Evolutionary conservation across 1,140 invertebrate species (phyloP), one percentile per base, ranked within the genome.

Genomic region (Mamestra configurata): DNA sequence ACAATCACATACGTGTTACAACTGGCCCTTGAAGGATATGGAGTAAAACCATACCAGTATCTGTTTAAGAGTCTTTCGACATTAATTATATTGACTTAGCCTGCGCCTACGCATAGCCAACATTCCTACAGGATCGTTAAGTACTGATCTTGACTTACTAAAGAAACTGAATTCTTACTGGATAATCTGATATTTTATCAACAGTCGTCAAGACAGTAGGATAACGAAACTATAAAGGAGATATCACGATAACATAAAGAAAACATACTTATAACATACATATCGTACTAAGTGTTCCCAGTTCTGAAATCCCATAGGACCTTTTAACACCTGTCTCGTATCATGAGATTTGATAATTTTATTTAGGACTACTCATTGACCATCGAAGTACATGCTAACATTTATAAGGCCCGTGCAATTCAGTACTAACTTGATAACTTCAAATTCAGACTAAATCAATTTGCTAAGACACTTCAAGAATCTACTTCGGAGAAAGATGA

Each of bases 321-420:
- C 10, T 53, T 53, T 53, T 51, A 20, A 18, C 10, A 37, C 13
- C 46, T 49, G 46, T 49, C n/a, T 49, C 49, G 18, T 18, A 18
- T 18, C 18, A 22, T 22, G 18, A 5, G 53, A 18, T 22, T 27
- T 49, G 15, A n/a, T 1, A 22, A 43, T 37, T 31, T 57, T 43
- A 59, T 31, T n/a, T 76, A 66, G 61, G 61, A 22, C 18, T 64
- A 76, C 27, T n/a, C 22, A 37, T 18, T 27, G 40, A 40, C 27
- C 18, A 18, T 55, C 15, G 57, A 20, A 49, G 40, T 76, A 64
- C 35, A 37, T 11, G 18, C 46, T 77, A 66, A 77, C 75, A 77
- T 31, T 77, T 27, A 77, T 77, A 77, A 77, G 75, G 61, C 73
- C 57, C 46, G 61, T 66, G 75, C 61, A 27, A 31, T 68, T 77